Conservation (phyloP, 1,140 invertebrate species). For the Cecropterus lyciades region DNA sequence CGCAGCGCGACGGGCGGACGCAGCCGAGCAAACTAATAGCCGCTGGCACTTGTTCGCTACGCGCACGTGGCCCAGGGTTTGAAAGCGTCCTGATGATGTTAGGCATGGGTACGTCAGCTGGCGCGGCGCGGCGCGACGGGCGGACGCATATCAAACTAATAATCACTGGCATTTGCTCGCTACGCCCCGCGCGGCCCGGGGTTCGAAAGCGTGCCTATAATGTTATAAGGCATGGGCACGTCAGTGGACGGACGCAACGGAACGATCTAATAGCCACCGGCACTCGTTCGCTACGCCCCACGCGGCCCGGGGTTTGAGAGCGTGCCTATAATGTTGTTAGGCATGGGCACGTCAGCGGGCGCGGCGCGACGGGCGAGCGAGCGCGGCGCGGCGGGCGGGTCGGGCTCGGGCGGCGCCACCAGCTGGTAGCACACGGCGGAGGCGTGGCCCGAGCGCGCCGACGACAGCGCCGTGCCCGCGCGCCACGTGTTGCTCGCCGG, state of each 20-base stretch:
- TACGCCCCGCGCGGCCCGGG: neutral
- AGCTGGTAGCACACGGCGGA: constrained; percentile 93
- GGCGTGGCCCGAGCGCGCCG: constrained; percentile 94
- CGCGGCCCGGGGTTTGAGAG: constrained; percentile 39
- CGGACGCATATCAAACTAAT: too few species aligned
- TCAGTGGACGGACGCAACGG: too few species aligned
- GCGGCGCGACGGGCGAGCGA: constrained; percentile 7
- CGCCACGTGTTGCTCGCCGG: constrained; percentile 90
- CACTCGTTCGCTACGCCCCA: too few species aligned
- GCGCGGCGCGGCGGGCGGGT: constrained; percentile 32
- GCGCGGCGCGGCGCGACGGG: too few species aligned
- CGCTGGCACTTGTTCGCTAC: too few species aligned
- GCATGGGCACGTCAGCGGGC: constrained; percentile 42
- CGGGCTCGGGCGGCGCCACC: constrained; percentile 80
- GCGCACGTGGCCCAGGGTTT: constrained; percentile 12
- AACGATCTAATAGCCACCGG: too few species aligned
- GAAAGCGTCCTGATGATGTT: constrained; percentile 58
- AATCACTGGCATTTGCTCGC: too few species aligned
- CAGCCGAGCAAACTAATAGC: too few species aligned
- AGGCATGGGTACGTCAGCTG: constrained; percentile 58
- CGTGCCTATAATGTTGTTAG: constrained; percentile 58
- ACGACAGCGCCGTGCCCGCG: constrained; percentile 91
- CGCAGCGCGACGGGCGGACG: constrained; percentile 33
- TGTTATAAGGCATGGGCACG: constrained; percentile 62
- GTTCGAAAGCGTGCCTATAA: constrained; percentile 53